Evolutionary conservation across 1,140 invertebrate species (phyloP), one percentile per base, ranked within the genome.

Genomic region (Lucilia sericata): DNA sequence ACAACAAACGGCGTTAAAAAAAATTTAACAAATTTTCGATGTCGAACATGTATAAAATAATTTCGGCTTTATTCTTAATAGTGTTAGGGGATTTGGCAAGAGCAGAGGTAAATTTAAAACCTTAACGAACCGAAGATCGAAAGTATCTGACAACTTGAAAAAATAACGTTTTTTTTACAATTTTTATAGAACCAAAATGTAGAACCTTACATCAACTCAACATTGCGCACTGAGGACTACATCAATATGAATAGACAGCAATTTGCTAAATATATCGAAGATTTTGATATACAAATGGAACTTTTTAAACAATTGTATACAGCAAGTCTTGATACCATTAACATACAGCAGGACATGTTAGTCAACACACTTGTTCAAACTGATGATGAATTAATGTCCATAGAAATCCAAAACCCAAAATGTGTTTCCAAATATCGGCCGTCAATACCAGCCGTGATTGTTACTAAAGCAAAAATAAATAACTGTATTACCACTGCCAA

Each of bases 221-320:
- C n/a, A n/a, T n/a, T n/a, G n/a, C 65, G 42, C 5, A 82, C 51
- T 5, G 84, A 85, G 4, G 82, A 82, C 9, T 84, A 83, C 21
- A 47, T 83, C 14, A 60, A 17, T 17, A 60, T 36, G 25, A 84
- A 84, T 36, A 78, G 34, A 74, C 80, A 70, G 9, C 84, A 84
- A 42, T 42, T 55, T 21, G 74, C 14, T 0, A 36, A 34, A 17
- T 30, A 82, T 76, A 34, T 82, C 13, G 47, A 84, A 30, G 74
- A 74, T 14, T 83, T 49, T 42, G 49, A 78, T 34, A 25, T 25
- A 12, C 55, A 83, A 51, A 17, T 85, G 13, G 74, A 49, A 21
- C 7, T 14, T 8, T 65, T 85, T 2, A 70, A 84, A 36, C 19
- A 75, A 1, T 25, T 13, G 7, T 60, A 25, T 85, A 2, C 19